These are phyloP conservation scores for Melanerpes aurifrons DNA, from an alignment of 2,113 vertebrate genomes.

Conservation along the genomic window DNA sequence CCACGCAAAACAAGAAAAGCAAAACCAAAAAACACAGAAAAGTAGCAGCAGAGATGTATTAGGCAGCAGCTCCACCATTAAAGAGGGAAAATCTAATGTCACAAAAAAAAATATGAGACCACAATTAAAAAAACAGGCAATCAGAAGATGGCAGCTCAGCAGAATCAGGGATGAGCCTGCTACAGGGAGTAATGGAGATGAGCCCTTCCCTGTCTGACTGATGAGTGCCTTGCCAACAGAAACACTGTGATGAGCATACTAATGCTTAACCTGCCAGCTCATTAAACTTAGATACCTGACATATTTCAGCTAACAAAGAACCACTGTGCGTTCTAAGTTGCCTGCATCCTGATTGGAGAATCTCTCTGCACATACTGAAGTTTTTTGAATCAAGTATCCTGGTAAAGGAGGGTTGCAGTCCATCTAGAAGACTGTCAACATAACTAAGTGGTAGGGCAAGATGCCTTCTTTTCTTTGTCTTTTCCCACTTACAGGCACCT, in stretches of 20 bases:
- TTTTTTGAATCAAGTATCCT: not conserved
- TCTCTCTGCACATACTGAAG: not conserved
- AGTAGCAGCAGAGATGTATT: not conserved
- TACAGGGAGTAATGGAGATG: not conserved
- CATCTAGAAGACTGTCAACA: not conserved
- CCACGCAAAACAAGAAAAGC: not conserved
- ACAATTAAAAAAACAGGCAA: not conserved
- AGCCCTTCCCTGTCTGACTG: not conserved
- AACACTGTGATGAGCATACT: slow-evolving; percentile 7
- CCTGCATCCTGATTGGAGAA: not conserved
- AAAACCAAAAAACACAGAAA: not conserved
- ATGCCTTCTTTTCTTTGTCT: not conserved
- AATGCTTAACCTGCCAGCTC: not conserved
- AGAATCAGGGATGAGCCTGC: not conserved
- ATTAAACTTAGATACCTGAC: not conserved
- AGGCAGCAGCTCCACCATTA: not conserved
- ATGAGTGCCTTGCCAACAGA: slow-evolving; percentile 1
- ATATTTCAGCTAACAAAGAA: not conserved
- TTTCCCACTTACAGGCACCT: not conserved
- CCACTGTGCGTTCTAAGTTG: not conserved
- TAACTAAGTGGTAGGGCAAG: not conserved
- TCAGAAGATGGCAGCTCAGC: not conserved
- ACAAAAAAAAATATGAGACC: not conserved
- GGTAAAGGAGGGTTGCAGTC: not conserved
- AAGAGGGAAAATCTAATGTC: not conserved